These are phyloP conservation scores for Zhuqinia jingwanae DNA, from an alignment of 2,888 invertebrate genomes.

Conservation along the genomic window DNA sequence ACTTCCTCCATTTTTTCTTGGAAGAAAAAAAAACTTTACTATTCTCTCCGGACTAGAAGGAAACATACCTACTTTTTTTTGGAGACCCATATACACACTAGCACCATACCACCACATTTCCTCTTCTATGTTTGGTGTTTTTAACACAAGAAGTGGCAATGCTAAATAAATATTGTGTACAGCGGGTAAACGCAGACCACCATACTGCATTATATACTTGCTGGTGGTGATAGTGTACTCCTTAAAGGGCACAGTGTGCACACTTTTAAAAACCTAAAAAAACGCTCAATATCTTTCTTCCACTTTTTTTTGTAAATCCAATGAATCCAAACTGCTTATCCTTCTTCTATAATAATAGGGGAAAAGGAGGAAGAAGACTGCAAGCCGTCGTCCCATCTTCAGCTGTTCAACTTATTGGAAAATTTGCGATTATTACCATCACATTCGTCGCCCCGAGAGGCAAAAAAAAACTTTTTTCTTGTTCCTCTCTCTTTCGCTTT, in stretches of 20 bases:
- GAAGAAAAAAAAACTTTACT: constrained; percentile 18
- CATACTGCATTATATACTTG: neutral
- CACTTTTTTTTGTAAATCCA: neutral
- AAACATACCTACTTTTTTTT: no score
- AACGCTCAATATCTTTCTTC: neutral
- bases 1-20: constrained; percentile 26
- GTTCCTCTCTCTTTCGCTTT: neutral
- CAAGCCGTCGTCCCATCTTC: neutral
- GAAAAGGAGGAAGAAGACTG: neutral
- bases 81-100: constrained; percentile 15
- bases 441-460: neutral
- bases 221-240: neutral
- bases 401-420: neutral
- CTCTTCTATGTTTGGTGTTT: neutral
- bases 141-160: constrained; percentile 26
- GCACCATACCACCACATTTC: constrained; percentile 4
- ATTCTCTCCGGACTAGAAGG: neutral
- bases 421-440: constrained; percentile 36
- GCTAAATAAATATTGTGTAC: neutral
- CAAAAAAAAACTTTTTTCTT: constrained; percentile 37
- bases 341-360: neutral
- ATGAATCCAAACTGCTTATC: constrained; percentile 15
- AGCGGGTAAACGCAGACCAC: neutral
- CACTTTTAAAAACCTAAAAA: neutral
- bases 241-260: constrained; percentile 15